Evolutionary conservation across 1,140 invertebrate genomes (phyloP).

Genomic region (Cydia amplana): DNA sequence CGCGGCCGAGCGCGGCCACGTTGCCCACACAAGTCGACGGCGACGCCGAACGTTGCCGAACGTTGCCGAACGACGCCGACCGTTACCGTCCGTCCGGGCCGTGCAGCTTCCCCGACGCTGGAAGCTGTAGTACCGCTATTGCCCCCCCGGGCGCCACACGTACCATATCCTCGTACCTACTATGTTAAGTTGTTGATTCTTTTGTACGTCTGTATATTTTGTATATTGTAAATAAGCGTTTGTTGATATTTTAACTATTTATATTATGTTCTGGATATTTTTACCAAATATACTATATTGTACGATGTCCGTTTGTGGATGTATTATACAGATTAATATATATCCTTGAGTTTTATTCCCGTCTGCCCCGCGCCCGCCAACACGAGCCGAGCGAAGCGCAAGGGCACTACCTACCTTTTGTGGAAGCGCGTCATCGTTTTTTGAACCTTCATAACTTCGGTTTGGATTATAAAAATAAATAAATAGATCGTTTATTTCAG

Average conservation of each 20-base stretch:
- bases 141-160: slow-evolving; percentile 37
- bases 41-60: slow-evolving; percentile 14
- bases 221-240: slow-evolving; percentile 75
- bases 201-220: slow-evolving; percentile 62
- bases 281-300: slow-evolving; percentile 73
- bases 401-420: too few relatives aligned
- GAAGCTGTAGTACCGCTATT: not conserved
- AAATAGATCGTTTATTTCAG: too few relatives aligned
- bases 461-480: too few relatives aligned
- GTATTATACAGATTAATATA: slow-evolving; percentile 34
- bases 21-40: too few relatives aligned
- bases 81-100: too few relatives aligned
- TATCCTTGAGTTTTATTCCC: slow-evolving; percentile 3
- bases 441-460: too few relatives aligned
- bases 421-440: too few relatives aligned
- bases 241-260: slow-evolving; percentile 77
- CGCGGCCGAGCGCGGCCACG: slow-evolving; percentile 35
- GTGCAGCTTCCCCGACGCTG: too few relatives aligned
- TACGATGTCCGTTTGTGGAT: slow-evolving; percentile 35
- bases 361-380: too few relatives aligned
- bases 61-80: too few relatives aligned
- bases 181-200: slow-evolving; percentile 32
- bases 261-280: slow-evolving; percentile 76
- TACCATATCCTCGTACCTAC: slow-evolving; percentile 44
- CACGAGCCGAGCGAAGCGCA: too few relatives aligned